Evolutionary conservation across 2,797 vertebrate genomes (phyloP).

Genomic region (Chaunax sp.): DNA sequence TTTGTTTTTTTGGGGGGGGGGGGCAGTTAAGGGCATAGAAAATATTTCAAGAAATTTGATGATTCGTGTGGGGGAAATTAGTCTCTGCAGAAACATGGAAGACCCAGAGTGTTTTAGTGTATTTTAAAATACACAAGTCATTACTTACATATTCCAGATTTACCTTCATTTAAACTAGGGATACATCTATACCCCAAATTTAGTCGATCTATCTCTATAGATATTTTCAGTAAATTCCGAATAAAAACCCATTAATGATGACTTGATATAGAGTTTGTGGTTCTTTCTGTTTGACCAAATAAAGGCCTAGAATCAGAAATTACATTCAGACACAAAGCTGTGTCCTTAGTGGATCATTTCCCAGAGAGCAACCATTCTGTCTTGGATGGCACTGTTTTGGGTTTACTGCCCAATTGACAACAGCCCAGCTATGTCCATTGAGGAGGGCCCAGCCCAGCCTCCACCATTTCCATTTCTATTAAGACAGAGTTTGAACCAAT

Average conservation of each 20-base stretch:
- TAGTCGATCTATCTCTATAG: background rate
- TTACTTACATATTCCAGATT: constrained; percentile 10
- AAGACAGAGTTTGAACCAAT: constrained; percentile 55
- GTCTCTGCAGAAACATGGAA: constrained; percentile 21
- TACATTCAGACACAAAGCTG: constrained; percentile 60
- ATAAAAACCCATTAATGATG: constrained; percentile 16
- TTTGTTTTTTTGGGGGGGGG: too few relatives aligned
- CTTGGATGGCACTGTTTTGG: constrained; percentile 39
- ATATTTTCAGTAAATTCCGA: constrained; percentile 1
- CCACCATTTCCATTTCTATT: constrained; percentile 68
- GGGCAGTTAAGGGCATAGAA: background rate
- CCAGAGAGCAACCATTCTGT: constrained; percentile 57
- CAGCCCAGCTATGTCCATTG: constrained; percentile 56
- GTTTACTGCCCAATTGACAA: constrained; percentile 62
- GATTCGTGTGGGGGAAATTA: background rate
- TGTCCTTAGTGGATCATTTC: constrained; percentile 57
- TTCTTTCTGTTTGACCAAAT: constrained; percentile 48
- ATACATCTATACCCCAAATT: background rate
- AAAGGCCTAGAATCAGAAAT: constrained; percentile 53
- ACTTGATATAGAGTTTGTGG: constrained; percentile 18
- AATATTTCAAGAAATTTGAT: constrained; percentile 11
- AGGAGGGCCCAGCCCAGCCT: constrained; percentile 41
- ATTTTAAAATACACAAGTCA: too few relatives aligned
- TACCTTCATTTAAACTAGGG: background rate
- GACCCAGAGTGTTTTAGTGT: too few relatives aligned